Base-by-base conservation (phyloP, 1,140 invertebrate genomes). In the Diabrotica undecimpunctata region DNA sequence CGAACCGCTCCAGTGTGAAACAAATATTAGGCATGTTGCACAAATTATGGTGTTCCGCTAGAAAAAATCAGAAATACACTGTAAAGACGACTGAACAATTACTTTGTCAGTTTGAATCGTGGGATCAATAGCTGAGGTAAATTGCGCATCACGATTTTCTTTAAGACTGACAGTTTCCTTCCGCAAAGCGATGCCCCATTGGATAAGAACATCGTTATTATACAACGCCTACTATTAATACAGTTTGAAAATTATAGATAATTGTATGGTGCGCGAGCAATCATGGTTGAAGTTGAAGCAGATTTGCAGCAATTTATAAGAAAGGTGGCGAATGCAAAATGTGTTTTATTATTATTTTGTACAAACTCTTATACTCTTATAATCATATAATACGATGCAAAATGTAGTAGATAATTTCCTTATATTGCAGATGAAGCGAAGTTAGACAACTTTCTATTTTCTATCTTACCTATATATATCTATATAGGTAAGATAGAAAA, bases 41-140 rank as follows among this genome's bases (percentile, higher is more conserved):
- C 72, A 74, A 74, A 74, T 74, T 74, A 74, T 67, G 72, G 72
- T 74, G 66, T 74, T 74, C 72, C 72, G 70, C 69, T 70, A 70
- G 66, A 71, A 70, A 74, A 10, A 71, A 71, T 70, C 67, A 68
- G 71, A 74, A 72, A 69, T 69, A 46, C 59, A 66, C 46, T 62
- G 59, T 66, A 67, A 25, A 25, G 25, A 67, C 62, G 64, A 62
- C 61, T 64, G 61, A 63, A 66, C 72, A 74, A 74, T 74, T 74
- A 74, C 59, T 46, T 36, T 54, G 70, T 74, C 70, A 72, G 64
- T 62, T 52, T 56, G 59, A 59, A 66, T 62, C 70, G 71, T 71
- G 67, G 69, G 71, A 67, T 68, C 67, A 63, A 71, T 66, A 64
- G 62, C 65, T n/a, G 55, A 38, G 61, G 60, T 36, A 71, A 71